Percentiles rank a stretch among this genome's conserved stretches.
phyloP scores from a whole-genome alignment of 2,888 invertebrate genomes.

The Formica aserva region DNA sequence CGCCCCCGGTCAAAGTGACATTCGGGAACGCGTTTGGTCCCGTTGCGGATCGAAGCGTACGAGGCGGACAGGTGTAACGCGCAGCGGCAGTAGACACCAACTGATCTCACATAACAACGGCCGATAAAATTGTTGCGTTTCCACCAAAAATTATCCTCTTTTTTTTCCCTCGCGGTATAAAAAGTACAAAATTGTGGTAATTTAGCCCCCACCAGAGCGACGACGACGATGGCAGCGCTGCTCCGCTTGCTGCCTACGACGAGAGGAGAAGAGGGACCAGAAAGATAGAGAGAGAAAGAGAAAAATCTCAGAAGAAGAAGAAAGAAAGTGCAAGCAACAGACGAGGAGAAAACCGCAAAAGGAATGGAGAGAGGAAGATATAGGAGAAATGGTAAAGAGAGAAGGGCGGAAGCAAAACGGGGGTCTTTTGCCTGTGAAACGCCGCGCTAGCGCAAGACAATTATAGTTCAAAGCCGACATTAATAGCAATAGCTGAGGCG shows the following conservation, averaged over 20 bases:
- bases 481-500: constrained; percentile 75
- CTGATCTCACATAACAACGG: constrained; percentile 85
- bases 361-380: constrained; percentile 42
- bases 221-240: constrained; percentile 60
- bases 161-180: constrained; percentile 82
- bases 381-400: constrained; percentile 16
- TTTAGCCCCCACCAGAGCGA: constrained; percentile 81
- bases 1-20: constrained; percentile 44
- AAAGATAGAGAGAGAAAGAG: constrained; percentile 45
- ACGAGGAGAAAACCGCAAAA: constrained; percentile 31
- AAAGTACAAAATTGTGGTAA: constrained; percentile 85
- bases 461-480: constrained; percentile 80
- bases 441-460: constrained; percentile 78
- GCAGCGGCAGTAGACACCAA: constrained; percentile 84
- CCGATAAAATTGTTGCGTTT: constrained; percentile 86
- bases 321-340: constrained; percentile 37
- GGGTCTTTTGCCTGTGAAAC: constrained; percentile 74
- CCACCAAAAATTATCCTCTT: constrained; percentile 85
- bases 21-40: constrained; percentile 25
- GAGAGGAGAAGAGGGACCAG: constrained; percentile 64
- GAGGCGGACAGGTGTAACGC: constrained; percentile 83
- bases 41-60: constrained; percentile 67
- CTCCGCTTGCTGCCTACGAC: constrained; percentile 69
- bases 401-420: constrained; percentile 65
- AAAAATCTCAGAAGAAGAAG: constrained; percentile 53